Evolutionary conservation across 2,888 invertebrate genomes (phyloP).

Genomic region (Leptinotarsa haldemani): DNA sequence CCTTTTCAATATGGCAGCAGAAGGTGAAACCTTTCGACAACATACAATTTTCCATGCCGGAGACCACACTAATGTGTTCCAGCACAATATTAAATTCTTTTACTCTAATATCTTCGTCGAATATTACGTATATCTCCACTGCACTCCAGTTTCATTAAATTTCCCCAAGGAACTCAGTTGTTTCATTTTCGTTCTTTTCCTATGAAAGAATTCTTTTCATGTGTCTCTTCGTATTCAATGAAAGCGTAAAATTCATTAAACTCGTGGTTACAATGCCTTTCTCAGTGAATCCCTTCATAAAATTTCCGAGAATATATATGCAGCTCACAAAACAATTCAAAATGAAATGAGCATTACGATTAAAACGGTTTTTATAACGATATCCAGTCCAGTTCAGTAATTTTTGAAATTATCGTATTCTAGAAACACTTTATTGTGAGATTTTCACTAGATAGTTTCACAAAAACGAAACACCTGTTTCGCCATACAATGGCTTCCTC

Average conservation of each 20-base stretch:
- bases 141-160: neutral
- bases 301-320: neutral
- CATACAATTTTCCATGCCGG: neutral
- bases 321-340: neutral
- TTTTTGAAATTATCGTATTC: no score
- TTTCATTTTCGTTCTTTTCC: neutral
- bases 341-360: no score
- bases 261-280: neutral
- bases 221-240: neutral
- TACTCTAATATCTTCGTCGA: neutral
- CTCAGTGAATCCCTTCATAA: neutral
- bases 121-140: neutral
- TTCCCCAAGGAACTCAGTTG: neutral
- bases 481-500: no score
- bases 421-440: no score
- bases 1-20: no score
- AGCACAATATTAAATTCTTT: neutral
- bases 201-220: neutral
- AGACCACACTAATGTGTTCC: neutral
- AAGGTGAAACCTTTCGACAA: no score
- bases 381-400: no score
- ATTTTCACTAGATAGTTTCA: no score
- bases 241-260: neutral
- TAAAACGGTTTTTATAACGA: no score
- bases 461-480: no score